phyloP scores from a whole-genome alignment of 30 jellyfish, hydroid and myxozoan species.

The Catostylus mosaicus region DNA sequence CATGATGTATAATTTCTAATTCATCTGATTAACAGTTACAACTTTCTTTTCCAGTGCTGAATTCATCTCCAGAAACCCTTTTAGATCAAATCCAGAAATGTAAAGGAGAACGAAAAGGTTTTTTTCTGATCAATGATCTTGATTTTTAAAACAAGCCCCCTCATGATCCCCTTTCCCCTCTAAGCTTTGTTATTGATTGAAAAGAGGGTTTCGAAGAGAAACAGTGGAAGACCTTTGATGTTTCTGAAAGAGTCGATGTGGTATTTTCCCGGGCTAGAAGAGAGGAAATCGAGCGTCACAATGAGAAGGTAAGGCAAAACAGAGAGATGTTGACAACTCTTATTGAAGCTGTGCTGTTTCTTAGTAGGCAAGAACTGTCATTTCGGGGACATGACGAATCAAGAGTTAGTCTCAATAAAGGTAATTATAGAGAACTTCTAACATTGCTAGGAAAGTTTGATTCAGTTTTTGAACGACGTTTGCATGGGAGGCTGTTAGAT shows the following conservation, averaged over 20 bases:
- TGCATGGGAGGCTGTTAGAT: constrained; percentile 33
- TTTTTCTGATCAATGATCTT: no score
- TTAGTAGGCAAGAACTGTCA: constrained; percentile 34
- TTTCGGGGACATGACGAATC: constrained; percentile 62
- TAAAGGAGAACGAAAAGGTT: no score
- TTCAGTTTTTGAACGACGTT: constrained; percentile 56
- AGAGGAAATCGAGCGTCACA: constrained; percentile 49
- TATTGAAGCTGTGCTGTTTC: constrained; percentile 14
- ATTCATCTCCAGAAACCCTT: no score
- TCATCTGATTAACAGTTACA: no score
- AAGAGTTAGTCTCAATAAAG: constrained; percentile 37
- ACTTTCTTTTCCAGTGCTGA: no score
- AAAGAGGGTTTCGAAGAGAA: no score
- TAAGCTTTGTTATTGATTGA: no score
- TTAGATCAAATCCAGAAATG: no score
- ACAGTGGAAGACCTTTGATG: constrained; percentile 22
- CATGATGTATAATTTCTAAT: no score
- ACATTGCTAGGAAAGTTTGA: constrained; percentile 48
- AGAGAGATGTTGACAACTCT: constrained; percentile 12
- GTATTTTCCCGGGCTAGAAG: constrained; percentile 48
- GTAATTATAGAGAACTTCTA: constrained; percentile 58
- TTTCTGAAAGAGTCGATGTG: constrained; percentile 11
- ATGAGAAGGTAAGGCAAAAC: constrained; percentile 21
- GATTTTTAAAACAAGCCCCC: no score
- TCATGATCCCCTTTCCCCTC: no score